phyloP scores from a whole-genome alignment of 1,140 invertebrate genomes.

The Diabrotica virgifera region DNA sequence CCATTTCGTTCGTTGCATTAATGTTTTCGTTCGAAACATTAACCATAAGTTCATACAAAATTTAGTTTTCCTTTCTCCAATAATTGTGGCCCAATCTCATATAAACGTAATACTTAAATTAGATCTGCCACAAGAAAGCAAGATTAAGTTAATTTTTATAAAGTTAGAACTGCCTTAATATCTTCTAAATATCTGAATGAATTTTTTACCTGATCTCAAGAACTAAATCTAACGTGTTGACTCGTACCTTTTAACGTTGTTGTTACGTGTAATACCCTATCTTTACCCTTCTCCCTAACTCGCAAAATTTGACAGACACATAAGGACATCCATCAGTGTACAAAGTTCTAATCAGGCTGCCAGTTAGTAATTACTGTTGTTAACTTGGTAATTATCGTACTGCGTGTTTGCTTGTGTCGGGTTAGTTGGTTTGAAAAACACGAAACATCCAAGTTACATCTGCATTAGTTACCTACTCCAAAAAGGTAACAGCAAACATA shows the following conservation, averaged over 20 bases:
- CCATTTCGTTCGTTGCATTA: no score
- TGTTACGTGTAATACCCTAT: slow-evolving; percentile 6
- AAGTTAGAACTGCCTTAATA: no score
- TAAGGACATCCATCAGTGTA: slow-evolving; percentile 3
- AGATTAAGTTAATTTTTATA: no score
- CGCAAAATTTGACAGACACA: slow-evolving; percentile 22
- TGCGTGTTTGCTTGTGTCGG: slow-evolving; percentile 25
- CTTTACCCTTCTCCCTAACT: not conserved
- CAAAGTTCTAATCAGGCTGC: slow-evolving; percentile 22
- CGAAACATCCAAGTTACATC: slow-evolving; percentile 21
- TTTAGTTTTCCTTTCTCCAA: no score
- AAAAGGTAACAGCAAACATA: no score
- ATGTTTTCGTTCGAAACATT: no score
- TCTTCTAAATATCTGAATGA: no score
- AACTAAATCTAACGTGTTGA: slow-evolving; percentile 13
- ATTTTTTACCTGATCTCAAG: not conserved
- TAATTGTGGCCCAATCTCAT: no score
- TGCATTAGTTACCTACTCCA: slow-evolving; percentile 16
- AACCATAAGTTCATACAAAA: no score
- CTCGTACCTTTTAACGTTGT: slow-evolving; percentile 22
- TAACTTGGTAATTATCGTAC: slow-evolving; percentile 23
- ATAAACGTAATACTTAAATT: no score
- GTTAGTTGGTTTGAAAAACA: slow-evolving; percentile 18
- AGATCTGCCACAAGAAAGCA: no score
- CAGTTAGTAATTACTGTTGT: slow-evolving; percentile 23